Evolutionary conservation across 2,888 invertebrate species (phyloP).

Genomic region (Nomada hirtipes): DNA sequence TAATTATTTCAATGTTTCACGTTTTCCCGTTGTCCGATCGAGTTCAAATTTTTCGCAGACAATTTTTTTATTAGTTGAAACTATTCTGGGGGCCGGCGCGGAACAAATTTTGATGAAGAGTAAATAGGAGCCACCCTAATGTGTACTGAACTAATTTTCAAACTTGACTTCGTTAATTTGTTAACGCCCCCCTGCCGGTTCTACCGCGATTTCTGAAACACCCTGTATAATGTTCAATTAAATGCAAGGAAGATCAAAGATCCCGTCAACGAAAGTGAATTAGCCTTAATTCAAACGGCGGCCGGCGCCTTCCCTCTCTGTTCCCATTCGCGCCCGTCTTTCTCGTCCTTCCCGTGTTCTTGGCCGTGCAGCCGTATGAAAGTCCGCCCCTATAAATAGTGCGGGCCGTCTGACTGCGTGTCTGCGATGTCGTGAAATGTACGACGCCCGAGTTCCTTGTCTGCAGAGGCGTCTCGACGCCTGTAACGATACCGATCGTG

Average conservation of each 20-base stretch:
- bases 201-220: no score
- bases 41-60: no score
- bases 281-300: conserved; percentile 46
- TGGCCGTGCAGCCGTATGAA: conserved; percentile 46
- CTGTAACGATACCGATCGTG: conserved; percentile 56
- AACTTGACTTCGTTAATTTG: no score
- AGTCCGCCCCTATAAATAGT: conserved; percentile 75
- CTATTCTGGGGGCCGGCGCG: no score
- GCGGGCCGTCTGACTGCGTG: conserved; percentile 76
- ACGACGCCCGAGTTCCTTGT: conserved; percentile 68
- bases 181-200: no score
- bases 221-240: conserved; percentile 33
- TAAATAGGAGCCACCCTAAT: no score
- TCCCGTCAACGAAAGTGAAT: conserved; percentile 45
- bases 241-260: conserved; percentile 32
- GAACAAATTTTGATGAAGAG: no score
- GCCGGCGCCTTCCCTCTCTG: conserved; percentile 20
- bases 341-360: conserved; percentile 7
- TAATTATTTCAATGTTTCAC: no score
- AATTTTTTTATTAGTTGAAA: no score
- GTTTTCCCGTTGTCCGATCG: no score
- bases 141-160: no score
- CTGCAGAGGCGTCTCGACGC: conserved; percentile 71
- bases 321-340: not conserved
- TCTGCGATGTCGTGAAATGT: conserved; percentile 76